Percentiles rank a stretch among this genome's conserved stretches.
These are phyloP conservation scores for Antheraea assamensis DNA, from an alignment of 2,888 invertebrate genomes.

Conservation along the genomic window DNA sequence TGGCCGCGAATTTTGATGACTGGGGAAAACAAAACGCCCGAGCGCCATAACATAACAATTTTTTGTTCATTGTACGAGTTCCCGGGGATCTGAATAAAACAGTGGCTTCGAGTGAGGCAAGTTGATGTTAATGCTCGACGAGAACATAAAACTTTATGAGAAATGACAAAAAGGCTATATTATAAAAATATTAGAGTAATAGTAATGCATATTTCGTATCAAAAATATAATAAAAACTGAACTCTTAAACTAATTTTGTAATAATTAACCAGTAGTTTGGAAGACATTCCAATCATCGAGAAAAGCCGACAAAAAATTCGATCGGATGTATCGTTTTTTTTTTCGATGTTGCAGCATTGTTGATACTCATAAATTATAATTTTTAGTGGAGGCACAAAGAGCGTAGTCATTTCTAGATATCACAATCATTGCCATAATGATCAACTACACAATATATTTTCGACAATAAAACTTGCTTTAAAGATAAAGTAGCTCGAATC, in stretches of 20 bases:
- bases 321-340: no score
- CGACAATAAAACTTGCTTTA: background rate
- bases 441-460: no score
- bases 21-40: conserved; percentile 64
- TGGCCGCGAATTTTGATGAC: conserved; percentile 69
- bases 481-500: background rate
- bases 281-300: no score
- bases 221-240: background rate
- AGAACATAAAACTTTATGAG: conserved; percentile 57
- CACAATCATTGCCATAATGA: no score
- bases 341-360: no score
- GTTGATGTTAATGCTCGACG: conserved; percentile 65
- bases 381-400: no score
- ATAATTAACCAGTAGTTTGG: background rate
- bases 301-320: no score
- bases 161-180: conserved; percentile 49
- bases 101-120: conserved; percentile 61
- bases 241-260: background rate
- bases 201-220: background rate
- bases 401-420: no score
- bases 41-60: conserved; percentile 62
- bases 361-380: no score
- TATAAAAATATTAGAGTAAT: background rate
- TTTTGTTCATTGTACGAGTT: conserved; percentile 68
- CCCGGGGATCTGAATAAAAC: conserved; percentile 75